These are phyloP conservation scores for Pseudomugil tenellus DNA, from an alignment of 2,797 vertebrate species.

Conservation along the genomic window DNA sequence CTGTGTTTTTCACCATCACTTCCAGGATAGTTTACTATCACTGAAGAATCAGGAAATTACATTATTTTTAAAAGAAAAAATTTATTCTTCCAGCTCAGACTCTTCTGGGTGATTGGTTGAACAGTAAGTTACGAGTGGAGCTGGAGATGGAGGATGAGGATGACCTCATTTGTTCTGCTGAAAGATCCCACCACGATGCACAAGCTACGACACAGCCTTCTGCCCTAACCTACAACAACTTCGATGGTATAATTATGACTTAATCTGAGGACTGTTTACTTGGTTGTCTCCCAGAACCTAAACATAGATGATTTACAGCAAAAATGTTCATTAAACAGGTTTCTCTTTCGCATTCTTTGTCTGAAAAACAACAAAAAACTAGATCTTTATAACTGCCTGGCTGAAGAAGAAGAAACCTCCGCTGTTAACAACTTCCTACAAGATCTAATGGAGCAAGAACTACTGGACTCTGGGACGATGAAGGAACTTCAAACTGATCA, in stretches of 20 bases:
- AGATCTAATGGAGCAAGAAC: slow-evolving; percentile 88
- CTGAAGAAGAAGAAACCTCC: slow-evolving; percentile 84
- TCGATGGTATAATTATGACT: slow-evolving; percentile 85
- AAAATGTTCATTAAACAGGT: background rate
- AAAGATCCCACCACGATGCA: slow-evolving; percentile 45
- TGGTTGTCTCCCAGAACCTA: background rate
- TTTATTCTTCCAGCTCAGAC: slow-evolving; percentile 83
- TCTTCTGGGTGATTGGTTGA: slow-evolving; percentile 89
- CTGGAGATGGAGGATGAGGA: slow-evolving; percentile 76
- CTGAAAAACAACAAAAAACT: slow-evolving; percentile 2
- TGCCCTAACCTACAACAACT: slow-evolving; percentile 76
- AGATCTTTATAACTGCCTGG: slow-evolving; percentile 90
- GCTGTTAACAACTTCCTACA: slow-evolving; percentile 85
- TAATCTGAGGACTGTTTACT: background rate
- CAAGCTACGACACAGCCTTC: slow-evolving; percentile 31
- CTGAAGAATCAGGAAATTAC: background rate
- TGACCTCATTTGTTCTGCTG: slow-evolving; percentile 36
- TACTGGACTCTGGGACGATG: slow-evolving; percentile 76
- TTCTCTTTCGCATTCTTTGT: background rate
- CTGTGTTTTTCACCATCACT: background rate
- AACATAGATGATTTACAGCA: background rate
- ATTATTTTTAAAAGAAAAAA: background rate
- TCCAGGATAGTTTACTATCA: background rate
- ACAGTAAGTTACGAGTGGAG: slow-evolving; percentile 84
- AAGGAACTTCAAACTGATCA: slow-evolving; percentile 81